Conservation (phyloP, 2,113 vertebrate species). For the Corydoras sp. region DNA sequence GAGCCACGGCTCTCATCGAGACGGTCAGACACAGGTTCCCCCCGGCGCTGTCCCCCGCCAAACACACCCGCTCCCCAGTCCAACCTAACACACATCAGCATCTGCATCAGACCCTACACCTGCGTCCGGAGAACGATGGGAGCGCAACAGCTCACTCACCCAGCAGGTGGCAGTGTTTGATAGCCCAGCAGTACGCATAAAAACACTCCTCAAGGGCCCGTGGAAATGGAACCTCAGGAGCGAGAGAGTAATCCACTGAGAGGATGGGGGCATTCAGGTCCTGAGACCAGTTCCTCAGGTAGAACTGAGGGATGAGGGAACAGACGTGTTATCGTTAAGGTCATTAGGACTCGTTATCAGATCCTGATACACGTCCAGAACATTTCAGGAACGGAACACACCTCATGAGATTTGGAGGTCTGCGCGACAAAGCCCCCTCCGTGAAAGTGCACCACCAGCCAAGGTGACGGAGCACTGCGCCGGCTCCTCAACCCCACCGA, state of each 20-base stretch:
- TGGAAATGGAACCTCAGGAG: constrained; percentile 85
- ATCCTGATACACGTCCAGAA: neutral
- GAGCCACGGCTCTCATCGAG: constrained; percentile 75
- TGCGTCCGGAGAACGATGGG: too few species aligned
- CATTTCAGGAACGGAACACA: constrained; percentile 19
- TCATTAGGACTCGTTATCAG: too few species aligned
- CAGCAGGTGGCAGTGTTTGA: constrained; percentile 74
- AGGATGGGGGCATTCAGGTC: constrained; percentile 79
- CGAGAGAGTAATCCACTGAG: constrained; percentile 85
- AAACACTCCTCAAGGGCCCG: constrained; percentile 87
- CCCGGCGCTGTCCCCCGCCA: constrained; percentile 84
- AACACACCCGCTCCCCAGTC: constrained; percentile 78
- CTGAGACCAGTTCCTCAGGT: constrained; percentile 84
- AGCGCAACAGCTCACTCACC: constrained; percentile 54
- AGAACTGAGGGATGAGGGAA: constrained; percentile 58
- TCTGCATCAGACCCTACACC: too few species aligned
- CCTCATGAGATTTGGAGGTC: constrained; percentile 88
- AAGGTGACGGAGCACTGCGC: constrained; percentile 55
- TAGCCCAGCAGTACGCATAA: constrained; percentile 87
- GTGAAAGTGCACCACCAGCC: constrained; percentile 78
- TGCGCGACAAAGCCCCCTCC: constrained; percentile 89
- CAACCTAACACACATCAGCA: constrained; percentile 63
- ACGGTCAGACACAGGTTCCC: constrained; percentile 82
- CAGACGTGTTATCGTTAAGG: too few species aligned
- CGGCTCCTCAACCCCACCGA: constrained; percentile 70